Base-by-base conservation (phyloP, 2,888 invertebrate genomes). In the Scrobipalpa atriplicella region DNA sequence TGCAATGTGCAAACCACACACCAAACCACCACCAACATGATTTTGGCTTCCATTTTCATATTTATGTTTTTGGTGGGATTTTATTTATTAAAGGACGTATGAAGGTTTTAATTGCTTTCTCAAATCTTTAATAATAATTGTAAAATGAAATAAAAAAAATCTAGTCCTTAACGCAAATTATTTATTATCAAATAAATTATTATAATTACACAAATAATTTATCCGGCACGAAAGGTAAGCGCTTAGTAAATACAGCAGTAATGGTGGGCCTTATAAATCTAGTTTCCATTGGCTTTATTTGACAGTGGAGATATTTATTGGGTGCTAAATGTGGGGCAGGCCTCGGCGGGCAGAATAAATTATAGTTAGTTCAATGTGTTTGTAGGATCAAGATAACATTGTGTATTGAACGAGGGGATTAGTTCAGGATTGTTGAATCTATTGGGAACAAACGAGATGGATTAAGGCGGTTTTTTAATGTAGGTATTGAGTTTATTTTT, bases 241-340 rank as follows among this genome's bases (percentile, higher is more conserved):
- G 9, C 64, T 60, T 36, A 74, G 79, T 77, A 79, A 79, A 78
- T 74, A 73, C 71, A 73, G 67, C 66, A 66, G 67, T 70, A 69
- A 71, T 18, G 16, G 36, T n/a, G 67, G 69, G 77, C 76, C 73
- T 69, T 77, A 83, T 85, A 85, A 84, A 85, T 84, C 80, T 80
- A 79, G 75, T 76, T 73, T 73, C 73, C 78, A 79, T 78, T 77
- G 81, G 81, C 81, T 80, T 83, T 84, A 85, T 85, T 85, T 83
- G 88, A 87, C 87, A 81, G 71, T 75, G 78, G 80, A 82, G 82
- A 83, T 84, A 89, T 90, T 89, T 88, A 89, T 89, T 77, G 85
- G 83, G 83, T 83, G 86, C 81, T 85, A 86, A 87, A 86, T 81
- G 84, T 78, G 75, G 79, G 77, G 72, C 73, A 72, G 73, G 58